phyloP scores from a whole-genome alignment of 2,888 invertebrate species.

The Homarus gammarus region DNA sequence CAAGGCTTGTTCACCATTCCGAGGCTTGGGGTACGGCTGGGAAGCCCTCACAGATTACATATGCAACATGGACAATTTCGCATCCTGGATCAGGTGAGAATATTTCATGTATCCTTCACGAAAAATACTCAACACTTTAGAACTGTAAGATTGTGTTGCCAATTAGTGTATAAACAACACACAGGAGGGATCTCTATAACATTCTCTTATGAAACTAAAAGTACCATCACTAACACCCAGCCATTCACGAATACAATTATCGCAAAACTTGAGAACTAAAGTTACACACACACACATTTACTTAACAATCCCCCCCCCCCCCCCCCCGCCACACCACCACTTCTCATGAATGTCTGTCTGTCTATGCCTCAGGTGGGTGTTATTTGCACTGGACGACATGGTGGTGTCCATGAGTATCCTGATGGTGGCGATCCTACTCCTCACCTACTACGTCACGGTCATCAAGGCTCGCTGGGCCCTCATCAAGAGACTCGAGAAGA shows the following conservation, averaged over 20 bases:
- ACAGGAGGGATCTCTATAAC: too few species aligned
- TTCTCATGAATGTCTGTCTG: background rate
- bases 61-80: constrained; percentile 26
- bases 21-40: constrained; percentile 80
- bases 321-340: background rate
- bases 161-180: background rate
- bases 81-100: constrained; percentile 64
- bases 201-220: too few species aligned
- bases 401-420: constrained; percentile 5
- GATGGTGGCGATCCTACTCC: background rate
- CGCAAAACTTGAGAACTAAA: too few species aligned
- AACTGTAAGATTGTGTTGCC: background rate
- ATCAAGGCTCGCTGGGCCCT: constrained; percentile 21
- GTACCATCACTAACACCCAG: too few species aligned
- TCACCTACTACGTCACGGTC: constrained; percentile 37
- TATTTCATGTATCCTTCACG: background rate
- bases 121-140: background rate
- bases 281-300: too few species aligned
- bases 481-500: constrained; percentile 47
- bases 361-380: constrained; percentile 23
- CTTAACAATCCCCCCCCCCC: too few species aligned
- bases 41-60: constrained; percentile 52
- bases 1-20: constrained; percentile 89
- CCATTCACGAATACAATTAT: too few species aligned
- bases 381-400: constrained; percentile 43